phyloP scores from a whole-genome alignment of 2,888 invertebrate genomes.

The Stenodema calcarata region DNA sequence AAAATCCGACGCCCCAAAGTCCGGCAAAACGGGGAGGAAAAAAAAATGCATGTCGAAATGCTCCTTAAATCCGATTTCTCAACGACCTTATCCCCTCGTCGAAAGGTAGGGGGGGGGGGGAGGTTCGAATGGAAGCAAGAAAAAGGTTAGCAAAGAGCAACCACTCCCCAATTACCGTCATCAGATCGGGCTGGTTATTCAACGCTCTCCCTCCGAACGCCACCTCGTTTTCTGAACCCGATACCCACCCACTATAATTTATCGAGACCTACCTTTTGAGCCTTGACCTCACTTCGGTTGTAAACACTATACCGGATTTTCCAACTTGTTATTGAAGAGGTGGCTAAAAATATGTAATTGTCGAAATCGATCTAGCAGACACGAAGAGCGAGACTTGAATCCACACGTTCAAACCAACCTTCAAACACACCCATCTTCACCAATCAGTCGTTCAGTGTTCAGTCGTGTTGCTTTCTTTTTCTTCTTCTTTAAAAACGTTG shows the following conservation, averaged over 20 bases:
- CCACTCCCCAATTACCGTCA: background rate
- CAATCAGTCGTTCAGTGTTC: too few relatives aligned
- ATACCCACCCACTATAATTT: background rate
- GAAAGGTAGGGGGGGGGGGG: background rate
- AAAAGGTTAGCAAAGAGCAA: slow-evolving; percentile 11
- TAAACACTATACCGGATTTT: too few relatives aligned
- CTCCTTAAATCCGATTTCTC: background rate
- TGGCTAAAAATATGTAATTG: too few relatives aligned
- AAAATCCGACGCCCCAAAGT: background rate
- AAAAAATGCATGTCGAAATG: background rate
- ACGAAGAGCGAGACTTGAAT: too few relatives aligned
- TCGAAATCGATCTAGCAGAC: too few relatives aligned
- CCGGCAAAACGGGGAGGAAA: background rate
- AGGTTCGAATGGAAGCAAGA: background rate
- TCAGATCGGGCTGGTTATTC: background rate
- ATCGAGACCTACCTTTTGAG: background rate
- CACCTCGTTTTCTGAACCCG: background rate
- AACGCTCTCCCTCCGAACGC: background rate
- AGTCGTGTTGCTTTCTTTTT: too few relatives aligned
- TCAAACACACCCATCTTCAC: too few relatives aligned
- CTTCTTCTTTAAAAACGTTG: too few relatives aligned
- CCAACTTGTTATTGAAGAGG: too few relatives aligned
- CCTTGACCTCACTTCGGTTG: background rate
- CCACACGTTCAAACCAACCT: too few relatives aligned
- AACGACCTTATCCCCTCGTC: background rate